Base-by-base conservation (phyloP, 2,113 vertebrate species). In the Cheilinus undulatus region DNA sequence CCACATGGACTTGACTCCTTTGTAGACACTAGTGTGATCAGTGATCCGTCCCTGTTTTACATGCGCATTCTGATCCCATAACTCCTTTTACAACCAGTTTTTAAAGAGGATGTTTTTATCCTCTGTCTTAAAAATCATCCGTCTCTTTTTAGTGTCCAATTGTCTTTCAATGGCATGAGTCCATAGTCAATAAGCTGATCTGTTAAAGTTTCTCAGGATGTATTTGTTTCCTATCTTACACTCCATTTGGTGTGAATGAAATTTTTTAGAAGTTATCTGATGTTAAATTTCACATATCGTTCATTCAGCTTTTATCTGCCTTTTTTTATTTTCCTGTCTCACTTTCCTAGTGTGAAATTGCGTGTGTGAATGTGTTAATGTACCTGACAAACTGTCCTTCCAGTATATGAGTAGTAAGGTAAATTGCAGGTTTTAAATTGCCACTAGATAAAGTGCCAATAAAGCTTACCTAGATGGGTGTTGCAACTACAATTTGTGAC, bases 231-330 rank as follows among this genome's bases (percentile, higher is more conserved):
- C 9, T 3, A 1, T 45, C 19, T 7, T n/a, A n/a, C 9, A n/a
- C 13, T 9, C 19, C 5, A 4, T 12, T 11, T n/a, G 11, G 12
- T 9, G 45, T 79, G 78, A 45, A 38, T 81, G 83, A 86, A 79
- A 86, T 60, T 24, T 52, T 73, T 81, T 53, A 36, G 64, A 60
- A 45, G 63, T 34, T 69, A 30, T 48, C 62, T 1, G 14, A 59
- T 14, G 1, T 30, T 58, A 43, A 78, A 81, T 81, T 81, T 76
- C 62, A 69, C 36, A 43, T 66, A 53, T 71, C 65, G 86, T 86
- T 79, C 56, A 79, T 87, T 87, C 59, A 68, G 40, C 43, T 73
- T 70, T 85, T 87, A 74, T 79, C 76, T 49, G 52, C 70, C 26
- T 62, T 27, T 54, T n/a, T 75, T 58, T 67, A 65, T 53, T 56